Percentiles rank a stretch among this genome's conserved stretches.
Conservation (phyloP, 1,140 invertebrate genomes). For the Leguminivora glycinivorella region DNA sequence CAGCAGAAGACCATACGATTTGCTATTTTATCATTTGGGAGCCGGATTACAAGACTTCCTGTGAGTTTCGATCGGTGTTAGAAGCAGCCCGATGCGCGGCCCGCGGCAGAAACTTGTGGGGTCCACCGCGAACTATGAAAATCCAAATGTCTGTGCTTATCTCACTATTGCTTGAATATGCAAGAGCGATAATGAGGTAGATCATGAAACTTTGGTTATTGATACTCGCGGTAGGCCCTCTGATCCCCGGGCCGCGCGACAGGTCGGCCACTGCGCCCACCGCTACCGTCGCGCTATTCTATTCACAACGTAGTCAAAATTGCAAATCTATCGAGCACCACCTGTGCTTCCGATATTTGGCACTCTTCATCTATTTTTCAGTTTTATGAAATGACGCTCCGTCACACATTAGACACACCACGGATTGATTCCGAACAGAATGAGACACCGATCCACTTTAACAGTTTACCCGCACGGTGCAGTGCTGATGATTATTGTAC, state of each 20-base stretch:
- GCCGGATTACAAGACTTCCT: slow-evolving; percentile 58
- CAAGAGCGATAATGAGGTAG: no score
- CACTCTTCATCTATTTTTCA: slow-evolving; percentile 71
- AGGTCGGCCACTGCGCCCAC: neutral
- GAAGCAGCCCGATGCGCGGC: slow-evolving; percentile 43
- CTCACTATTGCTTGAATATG: no score
- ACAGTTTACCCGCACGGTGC: slow-evolving; percentile 14
- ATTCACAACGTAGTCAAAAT: slow-evolving; percentile 69
- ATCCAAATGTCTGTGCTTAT: no score
- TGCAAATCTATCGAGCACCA: slow-evolving; percentile 69
- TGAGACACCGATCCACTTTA: slow-evolving; percentile 1
- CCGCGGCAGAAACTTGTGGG: neutral
- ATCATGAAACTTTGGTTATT: no score
- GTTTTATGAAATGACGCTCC: slow-evolving; percentile 50
- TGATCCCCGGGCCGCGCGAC: neutral
- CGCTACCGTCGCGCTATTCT: slow-evolving; percentile 45
- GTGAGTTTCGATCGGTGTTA: slow-evolving; percentile 64
- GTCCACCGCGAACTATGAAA: neutral
- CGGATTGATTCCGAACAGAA: slow-evolving; percentile 31
- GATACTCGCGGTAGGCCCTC: no score
- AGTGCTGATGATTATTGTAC: slow-evolving; percentile 16
- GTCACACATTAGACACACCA: slow-evolving; percentile 49
- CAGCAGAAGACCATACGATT: slow-evolving; percentile 50
- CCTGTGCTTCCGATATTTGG: slow-evolving; percentile 75
- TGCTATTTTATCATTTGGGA: slow-evolving; percentile 75